These are phyloP conservation scores for Atrichornis clamosus DNA, from an alignment of 2,113 vertebrate species.

Conservation along the genomic window DNA sequence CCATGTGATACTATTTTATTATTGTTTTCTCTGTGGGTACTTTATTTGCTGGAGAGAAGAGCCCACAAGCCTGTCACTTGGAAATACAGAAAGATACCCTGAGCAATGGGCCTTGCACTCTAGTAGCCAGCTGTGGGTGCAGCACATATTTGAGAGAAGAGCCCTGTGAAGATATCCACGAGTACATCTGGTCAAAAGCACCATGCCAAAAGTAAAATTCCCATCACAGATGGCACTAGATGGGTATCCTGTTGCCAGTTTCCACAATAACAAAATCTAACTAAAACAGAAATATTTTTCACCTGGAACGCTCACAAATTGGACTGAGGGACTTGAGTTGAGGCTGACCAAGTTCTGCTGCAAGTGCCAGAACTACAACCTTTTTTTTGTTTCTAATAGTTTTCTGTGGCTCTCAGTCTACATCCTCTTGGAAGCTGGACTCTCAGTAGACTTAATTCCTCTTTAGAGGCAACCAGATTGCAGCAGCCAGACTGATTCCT, in stretches of 20 bases:
- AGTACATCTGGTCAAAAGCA: background rate
- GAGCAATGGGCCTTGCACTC: background rate
- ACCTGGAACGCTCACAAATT: background rate
- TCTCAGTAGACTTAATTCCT: background rate
- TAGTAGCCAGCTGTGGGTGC: background rate
- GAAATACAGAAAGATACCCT: background rate
- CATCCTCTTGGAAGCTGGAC: background rate
- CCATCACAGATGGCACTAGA: background rate
- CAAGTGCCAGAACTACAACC: background rate
- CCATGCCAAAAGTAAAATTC: background rate
- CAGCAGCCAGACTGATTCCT: background rate
- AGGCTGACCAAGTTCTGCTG: background rate
- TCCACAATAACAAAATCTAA: background rate
- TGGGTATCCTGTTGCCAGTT: background rate
- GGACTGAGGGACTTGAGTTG: background rate
- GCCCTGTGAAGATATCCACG: background rate
- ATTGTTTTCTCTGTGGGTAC: background rate
- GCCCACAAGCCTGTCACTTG: background rate
- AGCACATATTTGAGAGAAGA: background rate
- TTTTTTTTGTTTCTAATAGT: background rate
- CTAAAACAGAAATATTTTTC: background rate
- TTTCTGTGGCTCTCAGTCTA: background rate
- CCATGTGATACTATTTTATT: background rate
- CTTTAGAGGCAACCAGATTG: background rate
- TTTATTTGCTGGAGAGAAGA: background rate